Conservation (phyloP, 37 sponge, comb jelly and placozoan species). For the Hormiphora californensis region DNA sequence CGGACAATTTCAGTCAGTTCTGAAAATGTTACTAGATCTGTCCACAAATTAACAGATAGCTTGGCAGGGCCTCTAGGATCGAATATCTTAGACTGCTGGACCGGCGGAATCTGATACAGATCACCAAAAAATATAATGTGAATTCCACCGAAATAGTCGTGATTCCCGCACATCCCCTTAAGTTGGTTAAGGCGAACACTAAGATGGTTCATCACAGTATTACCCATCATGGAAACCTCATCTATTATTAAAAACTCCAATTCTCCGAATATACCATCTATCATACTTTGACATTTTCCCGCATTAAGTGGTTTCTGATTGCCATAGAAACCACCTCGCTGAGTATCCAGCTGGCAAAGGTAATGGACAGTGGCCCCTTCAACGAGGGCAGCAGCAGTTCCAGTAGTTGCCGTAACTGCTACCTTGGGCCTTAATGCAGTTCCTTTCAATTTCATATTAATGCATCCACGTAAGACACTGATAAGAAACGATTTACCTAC, state of each 20-base stretch:
- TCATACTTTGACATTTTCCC: not conserved
- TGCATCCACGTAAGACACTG: not conserved
- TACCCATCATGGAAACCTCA: not conserved
- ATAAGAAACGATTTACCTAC: not conserved
- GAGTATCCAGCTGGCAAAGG: not conserved
- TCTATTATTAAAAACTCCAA: no score
- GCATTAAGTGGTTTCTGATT: not conserved
- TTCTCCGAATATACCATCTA: not conserved
- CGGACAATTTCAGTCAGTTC: not conserved
- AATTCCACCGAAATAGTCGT: not conserved
- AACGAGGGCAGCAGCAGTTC: not conserved
- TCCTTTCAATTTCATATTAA: not conserved
- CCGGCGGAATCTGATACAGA: not conserved
- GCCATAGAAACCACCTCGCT: not conserved
- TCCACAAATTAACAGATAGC: not conserved
- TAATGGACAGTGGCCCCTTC: not conserved
- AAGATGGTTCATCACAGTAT: not conserved
- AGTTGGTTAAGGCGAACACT: not conserved
- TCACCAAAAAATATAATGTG: not conserved
- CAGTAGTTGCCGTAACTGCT: not conserved
- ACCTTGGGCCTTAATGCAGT: not conserved
- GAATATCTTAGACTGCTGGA: not conserved
- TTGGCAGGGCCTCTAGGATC: not conserved
- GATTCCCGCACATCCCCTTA: not conserved
- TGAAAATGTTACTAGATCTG: not conserved